Evolutionary conservation across 2,113 vertebrate genomes (phyloP).

Genomic region (Melanostigma gelatinosum): DNA sequence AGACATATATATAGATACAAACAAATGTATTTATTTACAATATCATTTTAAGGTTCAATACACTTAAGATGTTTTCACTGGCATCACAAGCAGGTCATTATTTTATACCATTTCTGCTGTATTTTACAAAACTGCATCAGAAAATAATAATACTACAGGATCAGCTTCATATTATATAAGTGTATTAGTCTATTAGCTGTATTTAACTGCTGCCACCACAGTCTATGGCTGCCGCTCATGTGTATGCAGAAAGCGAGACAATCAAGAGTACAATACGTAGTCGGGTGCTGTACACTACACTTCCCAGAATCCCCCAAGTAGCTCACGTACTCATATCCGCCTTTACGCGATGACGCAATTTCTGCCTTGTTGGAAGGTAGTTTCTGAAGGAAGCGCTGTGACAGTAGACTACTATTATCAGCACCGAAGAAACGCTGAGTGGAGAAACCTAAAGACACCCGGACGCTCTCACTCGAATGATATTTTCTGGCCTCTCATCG

Average conservation of each 20-base stretch:
- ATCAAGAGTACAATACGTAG: background rate
- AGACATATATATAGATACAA: background rate
- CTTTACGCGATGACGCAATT: slow-evolving; percentile 80
- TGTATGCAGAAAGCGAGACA: too few species aligned
- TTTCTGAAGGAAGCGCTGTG: slow-evolving; percentile 71
- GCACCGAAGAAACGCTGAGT: slow-evolving; percentile 12
- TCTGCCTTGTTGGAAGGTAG: slow-evolving; percentile 86
- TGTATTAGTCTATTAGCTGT: background rate
- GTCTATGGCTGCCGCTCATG: too few species aligned
- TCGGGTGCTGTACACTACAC: slow-evolving; percentile 57
- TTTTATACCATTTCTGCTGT: background rate
- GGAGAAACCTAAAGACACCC: slow-evolving; percentile 5
- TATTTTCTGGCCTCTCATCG: slow-evolving; percentile 20
- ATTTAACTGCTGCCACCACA: background rate
- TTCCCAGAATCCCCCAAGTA: slow-evolving; percentile 62
- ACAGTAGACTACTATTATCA: background rate
- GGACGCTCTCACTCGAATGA: slow-evolving; percentile 37
- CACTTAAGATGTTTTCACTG: background rate
- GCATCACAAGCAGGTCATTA: background rate
- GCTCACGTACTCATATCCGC: slow-evolving; percentile 23
- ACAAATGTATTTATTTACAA: background rate
- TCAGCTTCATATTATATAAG: background rate
- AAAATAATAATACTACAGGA: background rate
- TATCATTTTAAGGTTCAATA: too few species aligned
- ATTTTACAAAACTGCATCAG: background rate